Percentiles rank a stretch among this genome's conserved stretches.
phyloP scores from a whole-genome alignment of 2,113 vertebrate species.

The Callipepla squamata region DNA sequence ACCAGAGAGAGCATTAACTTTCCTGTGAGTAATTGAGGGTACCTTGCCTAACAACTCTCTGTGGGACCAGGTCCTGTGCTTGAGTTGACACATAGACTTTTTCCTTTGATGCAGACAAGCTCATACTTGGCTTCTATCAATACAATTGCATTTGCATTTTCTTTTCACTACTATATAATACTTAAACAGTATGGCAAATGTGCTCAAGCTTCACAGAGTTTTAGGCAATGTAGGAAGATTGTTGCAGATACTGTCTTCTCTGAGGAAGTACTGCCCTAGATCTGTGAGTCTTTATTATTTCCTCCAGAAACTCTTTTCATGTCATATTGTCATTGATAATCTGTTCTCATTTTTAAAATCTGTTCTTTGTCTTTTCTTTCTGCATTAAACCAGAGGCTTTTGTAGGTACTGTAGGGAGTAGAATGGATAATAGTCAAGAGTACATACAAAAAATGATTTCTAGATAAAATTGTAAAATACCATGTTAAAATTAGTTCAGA shows the following conservation, averaged over 20 bases:
- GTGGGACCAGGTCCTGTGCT: not conserved
- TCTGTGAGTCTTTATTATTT: not conserved
- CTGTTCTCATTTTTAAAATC: not conserved
- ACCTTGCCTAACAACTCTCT: slow-evolving; percentile 46
- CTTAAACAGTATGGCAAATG: not conserved
- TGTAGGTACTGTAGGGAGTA: not conserved
- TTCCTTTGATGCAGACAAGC: not conserved
- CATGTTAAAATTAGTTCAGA: not conserved
- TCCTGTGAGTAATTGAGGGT: slow-evolving; percentile 35
- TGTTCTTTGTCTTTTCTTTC: not conserved
- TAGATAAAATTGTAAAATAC: not conserved
- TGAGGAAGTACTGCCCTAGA: not conserved
- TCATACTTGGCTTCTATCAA: not conserved
- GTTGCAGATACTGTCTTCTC: not conserved
- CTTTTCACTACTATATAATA: not conserved
- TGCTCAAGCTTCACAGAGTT: not conserved
- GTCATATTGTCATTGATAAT: not conserved
- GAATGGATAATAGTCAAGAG: not conserved
- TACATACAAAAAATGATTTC: not conserved
- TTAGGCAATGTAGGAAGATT: not conserved
- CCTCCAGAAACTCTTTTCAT: not conserved
- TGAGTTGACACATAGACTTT: not conserved
- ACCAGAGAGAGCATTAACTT: not conserved
- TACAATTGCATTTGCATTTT: slow-evolving; percentile 47
- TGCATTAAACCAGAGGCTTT: not conserved